These are phyloP conservation scores for Pagrus major DNA, from an alignment of 2,113 vertebrate species.

Conservation along the genomic window DNA sequence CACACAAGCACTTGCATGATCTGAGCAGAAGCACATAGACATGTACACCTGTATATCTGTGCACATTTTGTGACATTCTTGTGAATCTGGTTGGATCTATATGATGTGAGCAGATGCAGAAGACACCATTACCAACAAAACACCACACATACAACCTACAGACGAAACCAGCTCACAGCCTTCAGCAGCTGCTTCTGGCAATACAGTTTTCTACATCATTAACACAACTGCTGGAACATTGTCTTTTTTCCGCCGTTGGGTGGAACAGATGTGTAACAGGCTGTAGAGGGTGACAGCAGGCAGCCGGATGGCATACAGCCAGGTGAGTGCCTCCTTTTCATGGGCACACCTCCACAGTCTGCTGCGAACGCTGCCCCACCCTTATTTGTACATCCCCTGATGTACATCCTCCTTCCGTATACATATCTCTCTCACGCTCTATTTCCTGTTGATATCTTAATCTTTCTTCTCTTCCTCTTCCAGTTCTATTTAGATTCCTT, in stretches of 20 bases:
- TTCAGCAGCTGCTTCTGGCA: slow-evolving; percentile 30
- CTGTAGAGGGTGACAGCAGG: slow-evolving; percentile 34
- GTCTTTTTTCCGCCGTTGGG: slow-evolving; percentile 5
- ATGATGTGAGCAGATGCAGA: not conserved
- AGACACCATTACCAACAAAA: not conserved
- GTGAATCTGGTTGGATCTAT: not conserved
- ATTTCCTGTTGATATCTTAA: slow-evolving; percentile 69
- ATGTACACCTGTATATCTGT: not conserved
- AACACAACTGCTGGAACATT: slow-evolving; percentile 38
- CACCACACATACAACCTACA: not conserved
- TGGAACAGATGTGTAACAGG: slow-evolving; percentile 44
- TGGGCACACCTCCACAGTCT: slow-evolving; percentile 68
- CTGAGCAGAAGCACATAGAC: slow-evolving; percentile 12
- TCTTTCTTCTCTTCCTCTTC: slow-evolving; percentile 2
- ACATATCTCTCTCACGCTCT: slow-evolving; percentile 35
- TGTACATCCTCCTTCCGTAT: slow-evolving; percentile 26
- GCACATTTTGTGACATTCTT: not conserved
- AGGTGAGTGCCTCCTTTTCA: slow-evolving; percentile 73
- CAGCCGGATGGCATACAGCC: slow-evolving; percentile 75
- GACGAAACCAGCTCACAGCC: slow-evolving; percentile 12
- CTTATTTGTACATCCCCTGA: slow-evolving; percentile 59
- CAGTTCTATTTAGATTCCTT: not conserved
- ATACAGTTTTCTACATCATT: slow-evolving; percentile 34
- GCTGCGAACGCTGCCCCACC: slow-evolving; percentile 74
- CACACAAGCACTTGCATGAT: slow-evolving; percentile 10